These are phyloP conservation scores for Diploptera punctata DNA, from an alignment of 2,888 invertebrate species.

Conservation along the genomic window DNA sequence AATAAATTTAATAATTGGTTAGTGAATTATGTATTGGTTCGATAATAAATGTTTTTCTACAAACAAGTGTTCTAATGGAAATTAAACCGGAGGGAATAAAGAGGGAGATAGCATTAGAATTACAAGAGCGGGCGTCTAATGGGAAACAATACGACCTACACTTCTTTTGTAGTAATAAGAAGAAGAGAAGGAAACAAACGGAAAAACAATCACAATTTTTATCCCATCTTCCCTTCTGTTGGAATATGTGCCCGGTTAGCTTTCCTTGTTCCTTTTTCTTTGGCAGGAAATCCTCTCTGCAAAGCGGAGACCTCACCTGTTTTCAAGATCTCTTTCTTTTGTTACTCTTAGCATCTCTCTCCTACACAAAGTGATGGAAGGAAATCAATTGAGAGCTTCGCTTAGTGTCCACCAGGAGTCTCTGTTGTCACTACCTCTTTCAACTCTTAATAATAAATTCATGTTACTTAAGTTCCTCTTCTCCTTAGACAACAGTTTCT, in stretches of 20 bases:
- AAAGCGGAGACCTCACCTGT: background rate
- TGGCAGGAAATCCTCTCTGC: background rate
- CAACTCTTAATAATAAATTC: background rate
- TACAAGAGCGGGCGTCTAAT: background rate
- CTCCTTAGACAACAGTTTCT: no score
- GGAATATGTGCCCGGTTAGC: background rate
- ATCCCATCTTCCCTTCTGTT: slow-evolving; percentile 30
- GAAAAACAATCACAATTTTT: slow-evolving; percentile 35
- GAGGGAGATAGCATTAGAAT: background rate
- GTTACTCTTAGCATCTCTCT: background rate
- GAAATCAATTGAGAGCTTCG: background rate
- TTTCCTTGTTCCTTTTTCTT: background rate
- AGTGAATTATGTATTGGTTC: no score
- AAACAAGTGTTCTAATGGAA: no score
- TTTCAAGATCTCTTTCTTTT: background rate
- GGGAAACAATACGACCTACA: background rate
- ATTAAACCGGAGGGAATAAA: no score
- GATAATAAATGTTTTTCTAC: no score
- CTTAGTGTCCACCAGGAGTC: background rate
- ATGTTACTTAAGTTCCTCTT: no score
- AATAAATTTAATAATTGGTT: no score
- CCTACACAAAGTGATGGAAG: background rate
- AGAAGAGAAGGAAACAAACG: background rate
- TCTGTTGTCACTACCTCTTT: background rate
- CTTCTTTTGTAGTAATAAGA: background rate